Conservation (phyloP, 2,797 vertebrate species). For the Enteromius fasciolatus region DNA sequence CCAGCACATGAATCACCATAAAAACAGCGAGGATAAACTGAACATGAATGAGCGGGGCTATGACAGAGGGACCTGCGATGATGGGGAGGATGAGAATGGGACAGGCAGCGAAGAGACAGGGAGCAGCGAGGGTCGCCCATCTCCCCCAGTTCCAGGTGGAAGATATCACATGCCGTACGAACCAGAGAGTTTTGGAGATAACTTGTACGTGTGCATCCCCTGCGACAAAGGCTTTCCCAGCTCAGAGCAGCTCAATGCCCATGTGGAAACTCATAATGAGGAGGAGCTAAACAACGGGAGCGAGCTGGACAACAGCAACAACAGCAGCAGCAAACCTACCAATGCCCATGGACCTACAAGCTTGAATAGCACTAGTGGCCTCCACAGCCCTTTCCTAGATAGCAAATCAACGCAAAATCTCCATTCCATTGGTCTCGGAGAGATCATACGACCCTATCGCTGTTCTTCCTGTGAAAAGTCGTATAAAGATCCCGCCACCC, state of each 20-base stretch:
- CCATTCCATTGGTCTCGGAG: conserved; percentile 78
- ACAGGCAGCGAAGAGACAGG: conserved; percentile 96
- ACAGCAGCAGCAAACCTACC: conserved; percentile 64
- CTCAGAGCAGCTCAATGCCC: conserved; percentile 98
- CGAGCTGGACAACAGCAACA: conserved; percentile 74
- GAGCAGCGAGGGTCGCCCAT: conserved; percentile 92
- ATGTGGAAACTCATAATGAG: conserved; percentile 97
- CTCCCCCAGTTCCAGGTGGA: conserved; percentile 84
- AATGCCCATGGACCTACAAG: conserved; percentile 69
- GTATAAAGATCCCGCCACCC: conserved; percentile 97
- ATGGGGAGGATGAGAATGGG: conserved; percentile 86
- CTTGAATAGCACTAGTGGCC: conserved; percentile 67
- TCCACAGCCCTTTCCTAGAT: conserved; percentile 78
- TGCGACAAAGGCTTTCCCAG: conserved; percentile 98
- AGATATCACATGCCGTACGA: conserved; percentile 94
- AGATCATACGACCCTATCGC: conserved; percentile 94
- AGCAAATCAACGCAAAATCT: conserved; percentile 80
- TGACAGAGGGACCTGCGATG: conserved; percentile 62
- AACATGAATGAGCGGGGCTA: conserved; percentile 73
- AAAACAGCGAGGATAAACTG: conserved; percentile 74
- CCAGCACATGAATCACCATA: conserved; percentile 74
- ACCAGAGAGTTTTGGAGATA: conserved; percentile 97
- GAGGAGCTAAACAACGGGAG: conserved; percentile 90
- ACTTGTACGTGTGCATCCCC: conserved; percentile 97
- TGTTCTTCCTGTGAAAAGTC: conserved; percentile 95